These are phyloP conservation scores for Meloidogyne exigua DNA, from an alignment of 1,140 invertebrate species.

Conservation along the genomic window DNA sequence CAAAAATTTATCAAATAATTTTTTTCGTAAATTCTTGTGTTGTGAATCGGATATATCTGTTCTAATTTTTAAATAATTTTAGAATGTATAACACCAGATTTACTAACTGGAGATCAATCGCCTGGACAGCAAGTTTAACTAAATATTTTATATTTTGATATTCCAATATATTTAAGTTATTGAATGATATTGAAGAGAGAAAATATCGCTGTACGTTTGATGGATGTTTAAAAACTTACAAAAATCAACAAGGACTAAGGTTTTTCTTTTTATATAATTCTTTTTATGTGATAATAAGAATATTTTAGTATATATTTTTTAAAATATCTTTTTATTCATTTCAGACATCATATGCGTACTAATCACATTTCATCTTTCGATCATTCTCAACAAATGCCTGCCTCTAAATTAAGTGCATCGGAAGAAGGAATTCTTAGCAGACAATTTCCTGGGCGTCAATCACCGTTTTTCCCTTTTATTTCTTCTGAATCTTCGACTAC, in stretches of 20 bases:
- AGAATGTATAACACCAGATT: not conserved
- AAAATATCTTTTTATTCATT: not conserved
- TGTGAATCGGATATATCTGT: no score
- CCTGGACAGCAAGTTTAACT: not conserved
- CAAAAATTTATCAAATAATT: no score
- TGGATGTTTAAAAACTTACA: conserved; percentile 26
- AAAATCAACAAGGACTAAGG: conserved; percentile 32
- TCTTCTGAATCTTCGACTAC: not conserved
- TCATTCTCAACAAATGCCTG: not conserved
- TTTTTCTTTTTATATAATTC: conserved; percentile 9
- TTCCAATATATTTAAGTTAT: not conserved
- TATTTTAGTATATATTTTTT: no score
- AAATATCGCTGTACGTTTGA: conserved; percentile 23
- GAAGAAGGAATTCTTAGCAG: conserved; percentile 34
- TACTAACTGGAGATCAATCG: not conserved
- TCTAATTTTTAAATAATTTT: not conserved
- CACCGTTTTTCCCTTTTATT: not conserved
- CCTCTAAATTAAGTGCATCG: conserved; percentile 18
- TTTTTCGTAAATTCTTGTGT: no score
- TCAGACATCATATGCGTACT: not conserved
- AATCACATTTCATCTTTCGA: not conserved
- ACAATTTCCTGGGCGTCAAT: conserved; percentile 21
- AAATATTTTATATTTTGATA: not conserved
- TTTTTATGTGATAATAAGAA: not conserved
- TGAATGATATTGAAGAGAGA: conserved; percentile 3